Percentiles rank a stretch among this genome's conserved stretches.
Conservation (phyloP, 2,888 invertebrate species). For the Zaprionus obscuricornis region DNA sequence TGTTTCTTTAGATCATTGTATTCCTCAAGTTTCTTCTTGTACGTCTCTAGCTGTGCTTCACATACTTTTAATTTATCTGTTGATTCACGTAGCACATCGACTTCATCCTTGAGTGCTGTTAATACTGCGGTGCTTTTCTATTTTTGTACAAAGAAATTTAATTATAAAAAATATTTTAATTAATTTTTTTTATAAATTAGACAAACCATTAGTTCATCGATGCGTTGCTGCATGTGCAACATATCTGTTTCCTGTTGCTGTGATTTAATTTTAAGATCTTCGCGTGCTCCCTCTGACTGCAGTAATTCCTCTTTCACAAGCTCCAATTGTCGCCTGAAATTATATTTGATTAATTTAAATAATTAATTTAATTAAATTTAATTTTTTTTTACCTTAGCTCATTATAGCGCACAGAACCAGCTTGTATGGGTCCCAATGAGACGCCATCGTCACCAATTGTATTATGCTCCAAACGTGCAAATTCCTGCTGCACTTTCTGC, state of each 20-base stretch:
- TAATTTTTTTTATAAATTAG: neutral
- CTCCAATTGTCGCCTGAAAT: conserved; percentile 88
- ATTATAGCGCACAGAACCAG: conserved; percentile 87
- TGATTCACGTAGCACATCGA: conserved; percentile 95
- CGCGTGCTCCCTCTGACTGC: conserved; percentile 92
- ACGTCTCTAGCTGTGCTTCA: conserved; percentile 93
- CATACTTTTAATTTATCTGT: conserved; percentile 94
- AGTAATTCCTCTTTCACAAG: conserved; percentile 93
- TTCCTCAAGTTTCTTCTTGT: conserved; percentile 97
- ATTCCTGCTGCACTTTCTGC: conserved; percentile 87
- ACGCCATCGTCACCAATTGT: conserved; percentile 85
- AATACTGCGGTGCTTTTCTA: conserved; percentile 92
- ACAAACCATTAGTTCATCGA: conserved; percentile 86
- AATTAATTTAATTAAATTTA: neutral
- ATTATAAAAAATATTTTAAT: neutral
- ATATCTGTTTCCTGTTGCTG: conserved; percentile 93
- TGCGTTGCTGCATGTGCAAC: conserved; percentile 89
- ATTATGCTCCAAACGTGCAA: conserved; percentile 86
- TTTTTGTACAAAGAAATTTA: neutral
- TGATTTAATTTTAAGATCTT: conserved; percentile 92
- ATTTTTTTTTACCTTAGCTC: conserved; percentile 86
- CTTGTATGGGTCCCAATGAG: conserved; percentile 86
- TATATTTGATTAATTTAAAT: neutral
- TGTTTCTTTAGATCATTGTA: conserved; percentile 94
- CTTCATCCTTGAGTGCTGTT: conserved; percentile 93